phyloP scores from a whole-genome alignment of 1,140 invertebrate genomes.

The Psix sp. region DNA sequence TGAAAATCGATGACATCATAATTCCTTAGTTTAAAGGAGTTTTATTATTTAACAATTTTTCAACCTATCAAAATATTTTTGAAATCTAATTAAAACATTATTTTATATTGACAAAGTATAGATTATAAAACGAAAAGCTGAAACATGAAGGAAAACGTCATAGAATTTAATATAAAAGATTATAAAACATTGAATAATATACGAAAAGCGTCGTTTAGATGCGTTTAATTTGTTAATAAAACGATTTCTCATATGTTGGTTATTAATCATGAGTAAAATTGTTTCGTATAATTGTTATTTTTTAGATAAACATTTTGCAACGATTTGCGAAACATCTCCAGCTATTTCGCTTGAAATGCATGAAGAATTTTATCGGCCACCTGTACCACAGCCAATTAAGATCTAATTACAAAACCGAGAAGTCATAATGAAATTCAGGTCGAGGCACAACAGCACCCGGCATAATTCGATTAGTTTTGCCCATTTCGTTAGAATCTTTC shows the following conservation, averaged over 20 bases:
- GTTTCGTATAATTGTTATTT: not conserved
- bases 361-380: slow-evolving; percentile 46
- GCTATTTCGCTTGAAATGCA: slow-evolving; percentile 17
- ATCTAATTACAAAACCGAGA: slow-evolving; percentile 48
- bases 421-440: slow-evolving; percentile 47
- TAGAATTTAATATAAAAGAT: too few species aligned
- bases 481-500: slow-evolving; percentile 38
- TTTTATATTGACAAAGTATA: too few species aligned
- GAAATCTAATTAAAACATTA: too few species aligned
- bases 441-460: slow-evolving; percentile 11
- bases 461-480: slow-evolving; percentile 31
- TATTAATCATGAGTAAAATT: not conserved
- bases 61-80: too few species aligned
- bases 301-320: not conserved
- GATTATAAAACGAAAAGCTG: too few species aligned
- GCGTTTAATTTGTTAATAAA: slow-evolving; percentile 1
- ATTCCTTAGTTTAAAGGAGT: too few species aligned
- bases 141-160: too few species aligned
- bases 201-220: too few species aligned
- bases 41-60: too few species aligned
- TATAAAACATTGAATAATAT: too few species aligned
- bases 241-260: too few species aligned
- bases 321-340: slow-evolving; percentile 3
- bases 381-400: slow-evolving; percentile 48
- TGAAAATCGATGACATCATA: too few species aligned